Base-by-base conservation (phyloP, 2,113 vertebrate genomes). In the Ursus arctos region DNA sequence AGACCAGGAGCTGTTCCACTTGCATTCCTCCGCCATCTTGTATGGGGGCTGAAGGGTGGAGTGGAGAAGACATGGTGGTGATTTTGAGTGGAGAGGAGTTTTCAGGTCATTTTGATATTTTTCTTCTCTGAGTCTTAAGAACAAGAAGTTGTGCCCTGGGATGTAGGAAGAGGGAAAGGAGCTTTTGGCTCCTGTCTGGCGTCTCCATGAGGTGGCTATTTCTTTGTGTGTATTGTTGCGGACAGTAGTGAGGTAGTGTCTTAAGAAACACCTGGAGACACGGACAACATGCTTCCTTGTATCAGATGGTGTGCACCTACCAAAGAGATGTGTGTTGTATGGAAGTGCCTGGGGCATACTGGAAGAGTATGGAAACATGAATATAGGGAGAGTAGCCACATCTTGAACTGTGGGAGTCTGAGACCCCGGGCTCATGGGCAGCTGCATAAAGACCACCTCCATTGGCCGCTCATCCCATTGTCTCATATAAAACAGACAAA, bases 391-490 rank as follows among this genome's bases (percentile, higher is more conserved):
- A 98, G 83, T 26, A 81, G 91, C 80, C 97, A 80, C 95, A 89
- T 96, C 91, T 97, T 98, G 96, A 97, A 96, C 4, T 97, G 61
- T 85, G 96, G 97, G 92, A 96, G 89, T 97, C 98, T 96, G 97
- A 98, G 97, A 89, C 97, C 95, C 95, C 91, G 61, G 95, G 95
- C 95, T 98, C 95, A 98, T 94, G 97, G 72, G 72, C 95, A 97
- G 88, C 94, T 98, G 97, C 85, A 96, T 98, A 96, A 97, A 92
- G 67, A 97, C 89, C 98, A 97, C 92, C 96, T 95, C 86, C 98
- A 98, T 96, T 98, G 97, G 74, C 97, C 95, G 83, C 88, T 97
- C 98, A 98, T 97, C 95, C 98, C 97, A 95, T 98, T 98, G 97
- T 96, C 97, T 98, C 97, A 98, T 97, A 36, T 87, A 95, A 94